Evolutionary conservation across 2,113 vertebrate genomes (phyloP), one percentile per base, ranked within the genome.

Genomic region (Thamnophis sirtalis): DNA sequence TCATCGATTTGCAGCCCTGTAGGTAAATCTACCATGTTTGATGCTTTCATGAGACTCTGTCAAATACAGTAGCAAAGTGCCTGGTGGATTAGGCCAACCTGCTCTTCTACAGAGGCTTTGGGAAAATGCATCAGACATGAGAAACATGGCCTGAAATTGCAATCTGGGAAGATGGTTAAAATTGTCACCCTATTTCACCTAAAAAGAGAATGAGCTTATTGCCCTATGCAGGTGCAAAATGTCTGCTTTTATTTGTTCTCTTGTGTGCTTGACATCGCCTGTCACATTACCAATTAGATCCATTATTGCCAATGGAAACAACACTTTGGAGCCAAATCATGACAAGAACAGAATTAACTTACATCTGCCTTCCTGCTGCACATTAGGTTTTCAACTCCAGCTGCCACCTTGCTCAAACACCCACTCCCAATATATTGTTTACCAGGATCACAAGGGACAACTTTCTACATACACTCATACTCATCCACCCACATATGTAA

Each of bases 331-430:
- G 93, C 88, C 96, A 96, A 92, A 54, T 94, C 86, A 50, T 0
- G 6, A 95, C 85, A 90, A 94, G 88, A 89, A 86, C 90, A 87
- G 86, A n/a, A 93, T 26, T 88, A 87, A 91, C 54, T 93, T 89
- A 24, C 93, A 92, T 95, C 92, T 33, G 91, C 84, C 51, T 94
- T 91, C 93, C 91, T 86, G 3, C 93, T 92, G 95, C 93, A 94
- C 93, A 94, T 94, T 94, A 93, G 93, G 91, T 96, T 92, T 94
- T 96, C 92, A 94, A 93, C 94, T 97, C 91, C 86, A 97, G 95
- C 96, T 95, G 95, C 94, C 96, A 95, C 95, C 95, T 96, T 95
- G 93, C 94, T 96, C 0, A 10, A 95, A 96, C 93, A 95, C 93
- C 92, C 88, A 86, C n/a, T 85, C 54, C 28, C 54, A 63, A 63